Evolutionary conservation across 2,797 vertebrate species (phyloP), one percentile per base, ranked within the genome.

Genomic region (Tragelaphus oryx): DNA sequence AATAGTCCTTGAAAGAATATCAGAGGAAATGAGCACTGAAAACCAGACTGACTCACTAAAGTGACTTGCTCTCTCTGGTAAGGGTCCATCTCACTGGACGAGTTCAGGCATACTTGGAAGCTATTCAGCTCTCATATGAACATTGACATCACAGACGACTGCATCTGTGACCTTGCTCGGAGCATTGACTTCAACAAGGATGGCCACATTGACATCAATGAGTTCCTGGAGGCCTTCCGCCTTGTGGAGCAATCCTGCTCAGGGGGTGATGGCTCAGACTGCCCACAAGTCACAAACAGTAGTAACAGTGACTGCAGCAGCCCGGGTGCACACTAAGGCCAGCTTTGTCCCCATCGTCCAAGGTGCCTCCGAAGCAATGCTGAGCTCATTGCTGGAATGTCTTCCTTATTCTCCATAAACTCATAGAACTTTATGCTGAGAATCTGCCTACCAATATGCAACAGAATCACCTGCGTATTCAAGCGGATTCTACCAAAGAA

Each of bases 141-240:
- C 95, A 98, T 97, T 0, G 98, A 99, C n/a, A 98, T 99, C 97
- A 99, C 99, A 0, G 99, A 99, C 0, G 97, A 99, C 2, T 98
- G 98, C 90, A 99, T 99, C 86, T 96, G 97, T 0, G 98, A 99
- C 98, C 97, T 99, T 90, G 99, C 99, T 12, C 98, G 98, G 82
- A 99, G 99, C 98, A 99, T 99, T 0, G 99, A 99, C 95, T 99
- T 99, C 98, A 99, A 99, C 97, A 99, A 99, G 96, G 99, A 99
- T 0, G 99, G 99, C 24, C 99, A 98, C 98, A 99, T 99, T 0
- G 99, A 99, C 95, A 99, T 99, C 98, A 99, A 99, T 0, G 99
- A 99, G 98, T 99, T 99, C 98, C 98, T 99, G 96, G 99, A 99
- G 98, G 99, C 99, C 26, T 99, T 99, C 96, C 99, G 99, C 60